These are phyloP conservation scores for Engraulis encrasicolus DNA, from an alignment of 2,113 vertebrate genomes.

Conservation along the genomic window DNA sequence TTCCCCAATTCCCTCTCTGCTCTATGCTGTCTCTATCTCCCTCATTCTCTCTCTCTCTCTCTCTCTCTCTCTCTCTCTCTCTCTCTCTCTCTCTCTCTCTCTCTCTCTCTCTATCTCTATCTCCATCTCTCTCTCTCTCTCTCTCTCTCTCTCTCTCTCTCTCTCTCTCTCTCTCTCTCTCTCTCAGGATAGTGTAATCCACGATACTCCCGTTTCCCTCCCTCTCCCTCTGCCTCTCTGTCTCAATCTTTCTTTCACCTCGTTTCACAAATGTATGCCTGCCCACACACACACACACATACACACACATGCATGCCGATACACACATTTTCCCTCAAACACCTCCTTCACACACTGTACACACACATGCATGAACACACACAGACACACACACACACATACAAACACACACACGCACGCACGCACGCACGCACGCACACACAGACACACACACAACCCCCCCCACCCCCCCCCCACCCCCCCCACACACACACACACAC, in stretches of 20 bases:
- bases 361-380: neutral
- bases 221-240: constrained; percentile 47
- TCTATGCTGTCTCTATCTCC: no score
- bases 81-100: constrained; percentile 25
- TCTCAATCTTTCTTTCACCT: constrained; percentile 50
- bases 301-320: neutral
- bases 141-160: constrained; percentile 38
- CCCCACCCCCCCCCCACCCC: no score
- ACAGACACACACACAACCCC: neutral
- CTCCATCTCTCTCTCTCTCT: constrained; percentile 46
- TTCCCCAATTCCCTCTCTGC: no score
- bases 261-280: constrained; percentile 8
- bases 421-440: neutral
- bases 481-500: neutral
- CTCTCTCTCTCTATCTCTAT: constrained; percentile 43
- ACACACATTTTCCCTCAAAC: neutral
- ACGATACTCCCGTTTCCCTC: constrained; percentile 45
- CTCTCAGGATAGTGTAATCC: constrained; percentile 30
- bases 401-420: no score
- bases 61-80: constrained; percentile 42
- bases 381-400: neutral
- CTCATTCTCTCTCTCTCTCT: no score
- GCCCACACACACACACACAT: constrained; percentile 5
- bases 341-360: neutral
- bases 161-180: constrained; percentile 52